Base-by-base conservation (phyloP, 2,797 vertebrate species). In the Dicrostonyx torquatus region DNA sequence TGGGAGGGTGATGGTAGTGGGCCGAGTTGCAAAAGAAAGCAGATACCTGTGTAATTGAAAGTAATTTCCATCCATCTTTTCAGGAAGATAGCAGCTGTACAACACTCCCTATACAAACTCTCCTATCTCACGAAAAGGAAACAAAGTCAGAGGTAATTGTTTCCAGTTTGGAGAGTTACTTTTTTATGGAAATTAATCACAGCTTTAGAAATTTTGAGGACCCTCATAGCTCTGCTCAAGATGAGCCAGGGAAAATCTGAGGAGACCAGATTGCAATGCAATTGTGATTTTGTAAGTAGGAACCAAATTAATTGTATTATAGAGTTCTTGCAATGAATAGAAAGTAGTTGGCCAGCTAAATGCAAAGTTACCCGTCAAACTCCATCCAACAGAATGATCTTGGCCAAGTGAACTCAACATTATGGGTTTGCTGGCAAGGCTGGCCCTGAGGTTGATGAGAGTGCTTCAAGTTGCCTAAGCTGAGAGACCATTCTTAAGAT, bases 241-340 rank as follows among this genome's bases (percentile, higher is more conserved):
- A 86, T 97, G 82, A 95, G 89, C 73, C 90, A 97, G 58, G 78
- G 80, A 73, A 96, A 95, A 95, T 89, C 45, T 89, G 70, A 72
- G 75, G 85, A 96, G 62, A 37, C 4, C 79, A 64, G 40, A 78
- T 45, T 95, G 58, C 70, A 96, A 96, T 60, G 20, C 43, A 76
- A 55, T 66, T 93, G 73, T 90, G 95, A 96, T 96, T 97, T 96
- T 97, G 60, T 96, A 97, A 96, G 72, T 92, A 72, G 88, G 94
- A 90, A 90, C 64, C 34, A 90, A 97, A 96, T 95, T 96, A 97
- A 97, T 96, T 96, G 78, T 93, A 89, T 95, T 88, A 95, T 83
- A 90, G 70, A 87, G 26, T 96, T 22, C 60, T 95, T 92, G 78
- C 58, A 94, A 48, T 96, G 91, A 96, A 97, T 87, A 94, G 88